Conservation (phyloP, 2,113 vertebrate genomes). For the Mus musculus region DNA sequence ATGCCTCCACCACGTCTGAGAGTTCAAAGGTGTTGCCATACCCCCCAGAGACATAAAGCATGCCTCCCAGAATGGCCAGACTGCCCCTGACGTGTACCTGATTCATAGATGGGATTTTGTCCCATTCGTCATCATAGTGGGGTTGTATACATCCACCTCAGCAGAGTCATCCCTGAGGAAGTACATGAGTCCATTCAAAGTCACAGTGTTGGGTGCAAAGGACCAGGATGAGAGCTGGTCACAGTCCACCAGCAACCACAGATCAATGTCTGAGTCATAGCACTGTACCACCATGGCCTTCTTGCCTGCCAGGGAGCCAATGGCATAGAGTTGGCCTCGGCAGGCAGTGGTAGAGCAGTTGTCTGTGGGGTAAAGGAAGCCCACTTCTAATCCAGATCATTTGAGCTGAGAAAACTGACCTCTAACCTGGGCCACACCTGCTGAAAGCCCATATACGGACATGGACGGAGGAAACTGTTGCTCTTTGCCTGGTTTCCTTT, state of each 20-base stretch:
- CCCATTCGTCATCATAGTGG: constrained; percentile 93
- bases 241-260: constrained; percentile 93
- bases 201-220: constrained; percentile 96
- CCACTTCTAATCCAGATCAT: neutral
- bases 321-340: constrained; percentile 92
- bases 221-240: constrained; percentile 96
- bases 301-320: constrained; percentile 93
- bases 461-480: neutral
- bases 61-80: constrained; percentile 93
- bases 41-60: constrained; percentile 96
- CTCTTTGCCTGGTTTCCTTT: too few species aligned
- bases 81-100: constrained; percentile 98
- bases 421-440: neutral
- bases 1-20: constrained; percentile 95
- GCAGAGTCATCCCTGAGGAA: constrained; percentile 97
- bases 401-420: neutral
- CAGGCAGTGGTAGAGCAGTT: constrained; percentile 97
- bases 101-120: constrained; percentile 96
- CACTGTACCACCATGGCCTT: constrained; percentile 97
- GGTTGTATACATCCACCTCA: constrained; percentile 96
- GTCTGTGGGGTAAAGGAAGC: constrained; percentile 91
- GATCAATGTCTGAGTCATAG: constrained; percentile 90
- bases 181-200: constrained; percentile 95
- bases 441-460: neutral
- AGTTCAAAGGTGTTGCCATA: constrained; percentile 98